Conservation (phyloP, 2,113 vertebrate species). For the Riparia riparia region DNA sequence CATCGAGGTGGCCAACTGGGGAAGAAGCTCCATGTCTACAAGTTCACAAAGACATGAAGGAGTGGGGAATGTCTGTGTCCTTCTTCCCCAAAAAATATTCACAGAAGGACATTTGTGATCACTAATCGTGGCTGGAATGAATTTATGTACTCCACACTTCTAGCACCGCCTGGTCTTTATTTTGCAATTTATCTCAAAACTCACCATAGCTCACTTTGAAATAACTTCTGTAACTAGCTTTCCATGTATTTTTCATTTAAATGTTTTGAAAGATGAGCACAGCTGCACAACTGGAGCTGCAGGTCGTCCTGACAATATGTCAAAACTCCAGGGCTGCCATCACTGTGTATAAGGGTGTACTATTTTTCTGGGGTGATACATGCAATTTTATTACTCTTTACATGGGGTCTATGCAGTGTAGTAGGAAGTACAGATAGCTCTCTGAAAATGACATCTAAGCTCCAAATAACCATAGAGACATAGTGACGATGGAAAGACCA, state of each 20-base stretch:
- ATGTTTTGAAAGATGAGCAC: neutral
- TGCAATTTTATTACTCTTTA: neutral
- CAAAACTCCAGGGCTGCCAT: neutral
- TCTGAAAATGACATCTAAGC: neutral
- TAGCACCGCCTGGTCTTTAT: neutral
- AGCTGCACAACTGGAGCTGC: neutral
- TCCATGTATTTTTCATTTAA: neutral
- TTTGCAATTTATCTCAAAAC: neutral
- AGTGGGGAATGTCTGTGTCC: neutral
- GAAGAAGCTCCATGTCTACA: neutral
- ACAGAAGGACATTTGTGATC: neutral
- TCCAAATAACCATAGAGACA: neutral
- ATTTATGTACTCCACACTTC: neutral
- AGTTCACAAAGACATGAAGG: neutral
- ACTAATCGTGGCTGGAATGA: neutral
- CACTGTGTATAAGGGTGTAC: neutral
- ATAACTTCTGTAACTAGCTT: neutral
- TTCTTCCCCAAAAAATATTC: fast-evolving
- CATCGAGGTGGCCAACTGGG: neutral
- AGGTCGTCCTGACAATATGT: neutral
- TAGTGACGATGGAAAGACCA: neutral
- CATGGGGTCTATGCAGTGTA: neutral
- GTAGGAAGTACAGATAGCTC: neutral
- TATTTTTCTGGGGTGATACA: neutral
- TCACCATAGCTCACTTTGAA: neutral